Conservation (phyloP, 2,797 vertebrate genomes). For the Fundulus diaphanus region DNA sequence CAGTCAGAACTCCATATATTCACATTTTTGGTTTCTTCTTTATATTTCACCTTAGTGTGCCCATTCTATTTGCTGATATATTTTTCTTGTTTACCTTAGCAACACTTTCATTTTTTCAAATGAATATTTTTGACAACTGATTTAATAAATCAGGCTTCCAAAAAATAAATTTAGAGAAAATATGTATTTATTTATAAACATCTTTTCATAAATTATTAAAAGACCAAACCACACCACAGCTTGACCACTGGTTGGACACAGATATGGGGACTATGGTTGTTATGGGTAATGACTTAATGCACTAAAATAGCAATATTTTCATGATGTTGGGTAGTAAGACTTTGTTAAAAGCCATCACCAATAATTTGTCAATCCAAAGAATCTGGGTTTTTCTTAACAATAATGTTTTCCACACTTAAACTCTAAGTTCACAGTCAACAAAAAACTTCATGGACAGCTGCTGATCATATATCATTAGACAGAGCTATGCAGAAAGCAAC, state of each 20-base stretch:
- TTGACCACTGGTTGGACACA: background rate
- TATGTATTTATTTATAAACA: background rate
- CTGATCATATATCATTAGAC: background rate
- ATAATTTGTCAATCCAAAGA: background rate
- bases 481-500: background rate
- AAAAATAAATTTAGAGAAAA: background rate
- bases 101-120: constrained; percentile 34
- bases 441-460: background rate
- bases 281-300: background rate
- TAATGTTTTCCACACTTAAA: background rate
- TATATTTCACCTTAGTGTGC: constrained; percentile 1
- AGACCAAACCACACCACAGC: background rate
- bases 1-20: constrained; percentile 33
- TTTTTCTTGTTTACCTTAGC: constrained; percentile 1
- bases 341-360: background rate
- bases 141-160: background rate
- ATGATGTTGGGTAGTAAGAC: background rate
- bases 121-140: constrained; percentile 54
- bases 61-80: constrained; percentile 15
- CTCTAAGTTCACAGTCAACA: background rate
- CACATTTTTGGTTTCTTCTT: constrained; percentile 35
- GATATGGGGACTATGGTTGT: background rate
- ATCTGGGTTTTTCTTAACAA: too few species aligned
- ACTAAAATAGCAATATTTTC: background rate
- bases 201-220: background rate